Evolutionary conservation across 2,888 invertebrate genomes (phyloP), one percentile per base, ranked within the genome.

Genomic region (Rhagium mordax): DNA sequence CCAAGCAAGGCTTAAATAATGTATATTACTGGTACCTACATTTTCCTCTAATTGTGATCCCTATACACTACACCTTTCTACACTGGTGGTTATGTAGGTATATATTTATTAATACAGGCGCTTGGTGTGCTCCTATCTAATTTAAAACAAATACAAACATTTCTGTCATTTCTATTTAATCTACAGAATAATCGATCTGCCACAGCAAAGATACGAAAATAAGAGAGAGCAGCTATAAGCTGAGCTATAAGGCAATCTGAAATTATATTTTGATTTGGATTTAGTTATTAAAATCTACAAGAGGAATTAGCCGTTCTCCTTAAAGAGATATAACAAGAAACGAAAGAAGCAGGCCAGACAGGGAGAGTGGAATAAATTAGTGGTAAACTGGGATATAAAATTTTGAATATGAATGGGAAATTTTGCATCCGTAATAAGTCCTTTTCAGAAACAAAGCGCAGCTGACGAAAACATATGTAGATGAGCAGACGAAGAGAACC

Each of bases 321-420:
- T 78, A 74, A 80, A 79, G 79, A 79, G 82, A 81, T 80, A 77
- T 79, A 82, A 79, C 81, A 81, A 80, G 81, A 81, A 83, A 81
- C 73, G 79, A 81, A 81, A 78, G 81, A 79, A 80, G 78, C 59
- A 70, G 74, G 68, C 62, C 60, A 70, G 81, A 82, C 77, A 81
- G 81, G 83, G 85, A 86, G 86, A 88, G 89, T 87, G 88, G 93
- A 92, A 93, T 93, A 93, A 93, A 93, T 93, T 93, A 93, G 93
- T 91, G 90, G 89, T 90, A 91, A 91, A 91, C 90, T 87, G 92
- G 92, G 93, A 93, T 94, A 94, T 94, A 94, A 94, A 94, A 94
- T 94, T 94, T 94, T 94, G 94, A 94, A 94, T 94, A 94, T 94
- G 94, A 94, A 94, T 94, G 93, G 93, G 91, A 92, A 92, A 93